A percentile compares a stretch with the other conserved stretches of the same genome.
These are phyloP conservation scores for Thaumatotibia leucotreta DNA, from an alignment of 1,140 invertebrate species.

Conservation along the genomic window DNA sequence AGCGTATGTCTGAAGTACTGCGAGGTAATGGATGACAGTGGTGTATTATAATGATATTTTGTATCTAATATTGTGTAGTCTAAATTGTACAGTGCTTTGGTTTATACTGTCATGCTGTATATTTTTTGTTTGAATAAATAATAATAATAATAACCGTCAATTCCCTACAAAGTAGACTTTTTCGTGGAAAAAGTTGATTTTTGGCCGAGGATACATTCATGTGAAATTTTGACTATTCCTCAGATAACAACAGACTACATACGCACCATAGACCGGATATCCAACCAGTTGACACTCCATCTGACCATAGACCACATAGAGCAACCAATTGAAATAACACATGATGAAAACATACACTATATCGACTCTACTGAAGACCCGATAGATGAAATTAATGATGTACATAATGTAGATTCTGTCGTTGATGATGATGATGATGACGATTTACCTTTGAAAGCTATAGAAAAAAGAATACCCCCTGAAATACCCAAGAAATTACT, in stretches of 20 bases:
- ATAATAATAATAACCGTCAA: no score
- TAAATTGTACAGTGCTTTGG: no score
- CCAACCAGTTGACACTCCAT: background rate
- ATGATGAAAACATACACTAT: background rate
- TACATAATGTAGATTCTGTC: background rate
- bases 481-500: background rate
- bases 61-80: no score
- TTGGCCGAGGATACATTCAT: no score
- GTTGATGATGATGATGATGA: background rate
- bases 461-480: background rate
- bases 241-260: constrained; percentile 14
- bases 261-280: constrained; percentile 7
- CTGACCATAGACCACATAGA: background rate
- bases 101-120: no score
- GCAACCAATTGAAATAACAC: background rate
- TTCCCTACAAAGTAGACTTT: no score
- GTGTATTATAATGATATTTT: no score
- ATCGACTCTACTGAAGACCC: background rate
- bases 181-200: no score
- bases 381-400: background rate
- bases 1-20: no score
- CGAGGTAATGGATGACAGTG: no score
- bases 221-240: background rate
- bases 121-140: no score
- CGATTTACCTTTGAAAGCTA: background rate